Percentiles rank a stretch among this genome's conserved stretches.
These are phyloP conservation scores for Pollenia amentaria DNA, from an alignment of 2,888 invertebrate species.

Conservation along the genomic window DNA sequence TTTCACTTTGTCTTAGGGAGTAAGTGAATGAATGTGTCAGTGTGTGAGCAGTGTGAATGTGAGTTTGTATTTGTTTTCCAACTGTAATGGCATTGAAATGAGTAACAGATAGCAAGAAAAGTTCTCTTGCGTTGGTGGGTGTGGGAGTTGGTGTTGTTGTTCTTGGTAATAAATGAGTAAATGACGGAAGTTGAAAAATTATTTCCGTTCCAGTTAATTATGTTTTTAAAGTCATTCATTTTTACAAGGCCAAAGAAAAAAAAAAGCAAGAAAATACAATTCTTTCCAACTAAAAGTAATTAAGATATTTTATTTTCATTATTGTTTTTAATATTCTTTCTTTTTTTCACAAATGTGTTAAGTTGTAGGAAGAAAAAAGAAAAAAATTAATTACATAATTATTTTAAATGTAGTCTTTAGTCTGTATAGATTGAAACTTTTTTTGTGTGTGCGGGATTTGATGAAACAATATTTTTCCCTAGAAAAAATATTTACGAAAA, in stretches of 20 bases:
- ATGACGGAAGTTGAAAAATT: slow-evolving; percentile 71
- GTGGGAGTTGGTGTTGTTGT: slow-evolving; percentile 1
- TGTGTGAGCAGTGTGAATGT: background rate
- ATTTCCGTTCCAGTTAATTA: slow-evolving; percentile 73
- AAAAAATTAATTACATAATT: slow-evolving; percentile 14
- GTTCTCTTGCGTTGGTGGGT: background rate
- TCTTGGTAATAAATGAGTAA: slow-evolving; percentile 36
- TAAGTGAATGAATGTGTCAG: background rate
- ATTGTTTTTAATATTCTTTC: background rate
- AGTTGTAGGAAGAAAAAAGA: slow-evolving; percentile 1
- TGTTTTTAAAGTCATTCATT: slow-evolving; percentile 60
- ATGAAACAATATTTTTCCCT: too few relatives aligned
- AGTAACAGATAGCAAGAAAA: slow-evolving; percentile 8
- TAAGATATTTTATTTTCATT: slow-evolving; percentile 22
- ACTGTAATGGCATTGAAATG: slow-evolving; percentile 50
- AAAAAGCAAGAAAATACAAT: slow-evolving; percentile 12
- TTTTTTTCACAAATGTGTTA: slow-evolving; percentile 1
- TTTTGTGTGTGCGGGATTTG: too few relatives aligned
- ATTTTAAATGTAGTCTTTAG: background rate
- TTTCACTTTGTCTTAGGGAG: slow-evolving; percentile 4
- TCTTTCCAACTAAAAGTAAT: slow-evolving; percentile 43
- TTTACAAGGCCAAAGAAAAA: slow-evolving; percentile 23
- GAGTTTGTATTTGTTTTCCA: background rate
- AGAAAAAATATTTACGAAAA: background rate
- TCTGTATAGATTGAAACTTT: too few relatives aligned